phyloP scores from a whole-genome alignment of 2,113 vertebrate species.

The Propithecus coquereli region DNA sequence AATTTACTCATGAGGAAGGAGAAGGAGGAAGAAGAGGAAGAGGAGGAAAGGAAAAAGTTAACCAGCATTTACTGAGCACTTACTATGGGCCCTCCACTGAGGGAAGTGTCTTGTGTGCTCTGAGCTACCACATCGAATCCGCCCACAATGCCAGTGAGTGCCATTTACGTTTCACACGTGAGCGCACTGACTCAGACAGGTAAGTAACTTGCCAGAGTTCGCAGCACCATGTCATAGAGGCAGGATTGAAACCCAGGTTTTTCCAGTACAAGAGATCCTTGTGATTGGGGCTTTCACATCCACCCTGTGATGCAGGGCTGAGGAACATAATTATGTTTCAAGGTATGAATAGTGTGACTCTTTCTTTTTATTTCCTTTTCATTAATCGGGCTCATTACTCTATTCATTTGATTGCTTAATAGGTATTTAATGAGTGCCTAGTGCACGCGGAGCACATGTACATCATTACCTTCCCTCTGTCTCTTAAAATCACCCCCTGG shows the following conservation, averaged over 20 bases:
- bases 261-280: background rate
- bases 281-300: background rate
- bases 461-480: background rate
- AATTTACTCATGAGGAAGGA: background rate
- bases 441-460: background rate
- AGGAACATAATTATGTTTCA: background rate
- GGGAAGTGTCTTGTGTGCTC: background rate
- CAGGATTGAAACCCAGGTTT: background rate
- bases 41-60: too few relatives aligned
- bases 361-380: background rate
- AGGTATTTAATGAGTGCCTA: background rate
- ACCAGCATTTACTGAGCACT: background rate
- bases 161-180: background rate
- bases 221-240: background rate
- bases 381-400: background rate
- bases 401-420: background rate
- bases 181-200: background rate
- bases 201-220: background rate
- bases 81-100: fast-evolving
- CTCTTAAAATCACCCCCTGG: background rate
- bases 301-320: background rate
- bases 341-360: background rate
- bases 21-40: background rate
- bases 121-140: background rate
- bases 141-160: background rate